phyloP scores from a whole-genome alignment of 2,113 vertebrate genomes.

The Girardinichthys multiradiatus region DNA sequence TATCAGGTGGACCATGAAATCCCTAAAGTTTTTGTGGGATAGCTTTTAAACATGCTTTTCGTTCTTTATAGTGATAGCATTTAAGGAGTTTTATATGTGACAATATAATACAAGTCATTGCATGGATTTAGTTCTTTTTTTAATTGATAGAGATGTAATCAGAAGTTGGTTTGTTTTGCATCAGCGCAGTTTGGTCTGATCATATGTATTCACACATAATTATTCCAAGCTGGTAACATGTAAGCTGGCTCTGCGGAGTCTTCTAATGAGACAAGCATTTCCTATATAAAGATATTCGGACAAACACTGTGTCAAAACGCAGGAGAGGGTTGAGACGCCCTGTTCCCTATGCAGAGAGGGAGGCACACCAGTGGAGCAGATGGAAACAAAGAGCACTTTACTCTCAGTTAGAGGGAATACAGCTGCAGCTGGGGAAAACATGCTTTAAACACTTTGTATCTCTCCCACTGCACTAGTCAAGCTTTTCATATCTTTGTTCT shows the following conservation, averaged over 20 bases:
- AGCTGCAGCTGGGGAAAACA: conserved; percentile 18
- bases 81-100: background rate
- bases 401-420: conserved; percentile 15
- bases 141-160: background rate
- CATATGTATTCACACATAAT: background rate
- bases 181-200: background rate
- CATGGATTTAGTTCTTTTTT: background rate
- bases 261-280: background rate
- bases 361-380: background rate
- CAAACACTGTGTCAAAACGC: conserved; percentile 9
- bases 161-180: background rate
- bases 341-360: conserved; percentile 14
- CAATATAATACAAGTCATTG: background rate
- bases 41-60: no score
- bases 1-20: background rate
- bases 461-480: conserved; percentile 12
- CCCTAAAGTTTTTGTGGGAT: background rate
- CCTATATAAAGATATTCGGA: conserved; percentile 7
- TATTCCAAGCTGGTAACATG: conserved; percentile 4
- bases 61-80: background rate
- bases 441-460: conserved; percentile 19
- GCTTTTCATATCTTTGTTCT: conserved; percentile 1
- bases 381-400: conserved; percentile 17
- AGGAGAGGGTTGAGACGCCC: conserved; percentile 16
- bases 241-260: background rate